phyloP scores from a whole-genome alignment of 2,888 invertebrate genomes.

The Clunio marinus region DNA sequence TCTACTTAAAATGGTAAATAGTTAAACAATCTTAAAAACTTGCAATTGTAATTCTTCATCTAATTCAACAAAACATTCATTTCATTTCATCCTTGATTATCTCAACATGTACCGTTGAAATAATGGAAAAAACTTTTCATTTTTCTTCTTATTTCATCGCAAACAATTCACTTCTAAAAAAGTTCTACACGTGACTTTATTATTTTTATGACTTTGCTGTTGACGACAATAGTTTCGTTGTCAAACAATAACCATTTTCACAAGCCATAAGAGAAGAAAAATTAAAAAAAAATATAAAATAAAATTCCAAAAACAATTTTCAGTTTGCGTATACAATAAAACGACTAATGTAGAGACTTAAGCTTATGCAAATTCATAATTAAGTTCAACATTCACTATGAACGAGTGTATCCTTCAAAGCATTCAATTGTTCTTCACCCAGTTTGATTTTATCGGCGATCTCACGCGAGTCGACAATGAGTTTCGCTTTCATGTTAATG shows the following conservation, averaged over 20 bases:
- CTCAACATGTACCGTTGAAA: constrained; percentile 32
- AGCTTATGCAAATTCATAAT: not conserved
- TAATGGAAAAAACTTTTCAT: constrained; percentile 28
- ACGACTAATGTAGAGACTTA: not conserved
- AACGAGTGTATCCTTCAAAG: constrained; percentile 54
- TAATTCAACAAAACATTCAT: too few species aligned
- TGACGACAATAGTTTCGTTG: too few species aligned
- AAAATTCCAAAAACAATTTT: too few species aligned
- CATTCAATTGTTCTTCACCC: constrained; percentile 73
- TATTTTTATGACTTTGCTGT: too few species aligned
- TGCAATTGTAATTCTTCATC: too few species aligned
- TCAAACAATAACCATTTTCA: too few species aligned
- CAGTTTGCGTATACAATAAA: too few species aligned
- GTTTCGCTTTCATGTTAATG: constrained; percentile 80
- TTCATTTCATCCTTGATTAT: constrained; percentile 22
- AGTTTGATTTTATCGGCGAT: constrained; percentile 77
- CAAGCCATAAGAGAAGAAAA: too few species aligned
- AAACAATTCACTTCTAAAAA: not conserved
- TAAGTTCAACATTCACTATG: constrained; percentile 49
- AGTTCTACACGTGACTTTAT: too few species aligned
- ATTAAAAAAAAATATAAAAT: too few species aligned
- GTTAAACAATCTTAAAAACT: too few species aligned
- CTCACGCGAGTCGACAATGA: constrained; percentile 76
- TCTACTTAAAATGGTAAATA: too few species aligned
- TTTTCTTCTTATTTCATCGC: not conserved